phyloP scores from a whole-genome alignment of 2,113 vertebrate genomes.

The Microtus oregoni region DNA sequence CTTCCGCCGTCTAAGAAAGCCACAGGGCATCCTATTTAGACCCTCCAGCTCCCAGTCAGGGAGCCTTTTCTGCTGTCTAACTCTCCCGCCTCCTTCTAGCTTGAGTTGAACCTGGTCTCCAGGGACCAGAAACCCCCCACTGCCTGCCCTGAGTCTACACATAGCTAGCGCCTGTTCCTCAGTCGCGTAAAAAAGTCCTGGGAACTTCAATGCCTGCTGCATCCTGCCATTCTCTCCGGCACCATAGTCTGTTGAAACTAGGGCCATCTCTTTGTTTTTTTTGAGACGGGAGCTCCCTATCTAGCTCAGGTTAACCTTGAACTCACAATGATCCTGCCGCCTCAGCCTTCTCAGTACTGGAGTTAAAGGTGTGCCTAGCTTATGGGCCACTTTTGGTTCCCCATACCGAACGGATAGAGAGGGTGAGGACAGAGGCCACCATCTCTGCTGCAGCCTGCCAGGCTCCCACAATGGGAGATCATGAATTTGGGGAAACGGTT shows the following conservation, averaged over 20 bases:
- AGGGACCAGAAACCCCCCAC: neutral
- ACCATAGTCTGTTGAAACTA: neutral
- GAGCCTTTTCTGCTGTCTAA: conserved; percentile 53
- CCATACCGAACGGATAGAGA: neutral
- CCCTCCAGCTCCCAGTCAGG: neutral
- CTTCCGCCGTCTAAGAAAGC: conserved; percentile 36
- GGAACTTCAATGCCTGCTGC: neutral
- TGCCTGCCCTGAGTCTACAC: neutral
- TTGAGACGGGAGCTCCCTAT: neutral
- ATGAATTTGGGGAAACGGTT: neutral
- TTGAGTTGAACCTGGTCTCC: conserved; percentile 9
- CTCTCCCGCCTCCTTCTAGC: neutral
- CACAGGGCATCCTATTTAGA: neutral
- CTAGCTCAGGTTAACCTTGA: neutral
- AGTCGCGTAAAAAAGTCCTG: neutral
- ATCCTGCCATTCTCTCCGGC: neutral
- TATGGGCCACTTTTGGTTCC: neutral
- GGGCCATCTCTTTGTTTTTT: neutral
- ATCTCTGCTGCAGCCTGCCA: neutral
- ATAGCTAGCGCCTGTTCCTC: neutral
- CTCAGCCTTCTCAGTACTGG: neutral
- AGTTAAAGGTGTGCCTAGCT: neutral
- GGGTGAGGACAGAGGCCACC: neutral
- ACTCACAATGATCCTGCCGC: neutral
- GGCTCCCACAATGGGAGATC: neutral